These are phyloP conservation scores for Upupa epops DNA, from an alignment of 2,113 vertebrate species.

Conservation along the genomic window DNA sequence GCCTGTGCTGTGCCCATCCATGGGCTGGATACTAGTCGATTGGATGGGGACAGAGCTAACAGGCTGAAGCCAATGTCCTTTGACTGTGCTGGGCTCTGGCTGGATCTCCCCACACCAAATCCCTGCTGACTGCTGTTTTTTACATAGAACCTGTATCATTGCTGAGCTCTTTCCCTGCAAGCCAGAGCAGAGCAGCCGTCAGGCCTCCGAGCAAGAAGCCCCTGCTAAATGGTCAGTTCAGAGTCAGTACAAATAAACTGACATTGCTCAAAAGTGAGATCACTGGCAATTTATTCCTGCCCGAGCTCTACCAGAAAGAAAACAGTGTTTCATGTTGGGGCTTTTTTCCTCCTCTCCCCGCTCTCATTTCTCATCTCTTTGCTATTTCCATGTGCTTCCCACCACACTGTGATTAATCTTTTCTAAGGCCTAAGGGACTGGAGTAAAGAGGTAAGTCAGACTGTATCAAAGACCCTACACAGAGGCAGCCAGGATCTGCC, in stretches of 20 bases:
- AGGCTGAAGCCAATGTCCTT: background rate
- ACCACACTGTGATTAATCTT: constrained; percentile 77
- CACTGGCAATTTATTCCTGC: constrained; percentile 77
- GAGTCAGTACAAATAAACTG: constrained; percentile 74
- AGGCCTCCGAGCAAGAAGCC: constrained; percentile 48
- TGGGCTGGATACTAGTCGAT: fast-evolving
- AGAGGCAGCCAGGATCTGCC: constrained; percentile 62
- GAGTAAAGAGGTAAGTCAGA: constrained; percentile 70
- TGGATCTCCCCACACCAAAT: background rate
- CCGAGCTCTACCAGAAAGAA: constrained; percentile 77
- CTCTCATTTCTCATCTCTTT: constrained; percentile 74
- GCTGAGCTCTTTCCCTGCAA: constrained; percentile 45
- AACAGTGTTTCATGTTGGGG: constrained; percentile 73
- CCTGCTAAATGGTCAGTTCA: constrained; percentile 70
- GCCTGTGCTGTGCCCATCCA: background rate
- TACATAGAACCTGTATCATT: background rate
- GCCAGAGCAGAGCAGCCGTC: constrained; percentile 2
- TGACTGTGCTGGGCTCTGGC: background rate
- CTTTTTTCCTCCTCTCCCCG: constrained; percentile 65
- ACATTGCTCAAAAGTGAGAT: constrained; percentile 78
- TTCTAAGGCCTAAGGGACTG: constrained; percentile 66
- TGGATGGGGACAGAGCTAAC: background rate
- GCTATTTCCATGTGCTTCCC: constrained; percentile 73
- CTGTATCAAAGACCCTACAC: constrained; percentile 72
- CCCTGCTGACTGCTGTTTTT: background rate